Evolutionary conservation across 2,888 invertebrate species (phyloP).

Genomic region (Clanis bilineata): DNA sequence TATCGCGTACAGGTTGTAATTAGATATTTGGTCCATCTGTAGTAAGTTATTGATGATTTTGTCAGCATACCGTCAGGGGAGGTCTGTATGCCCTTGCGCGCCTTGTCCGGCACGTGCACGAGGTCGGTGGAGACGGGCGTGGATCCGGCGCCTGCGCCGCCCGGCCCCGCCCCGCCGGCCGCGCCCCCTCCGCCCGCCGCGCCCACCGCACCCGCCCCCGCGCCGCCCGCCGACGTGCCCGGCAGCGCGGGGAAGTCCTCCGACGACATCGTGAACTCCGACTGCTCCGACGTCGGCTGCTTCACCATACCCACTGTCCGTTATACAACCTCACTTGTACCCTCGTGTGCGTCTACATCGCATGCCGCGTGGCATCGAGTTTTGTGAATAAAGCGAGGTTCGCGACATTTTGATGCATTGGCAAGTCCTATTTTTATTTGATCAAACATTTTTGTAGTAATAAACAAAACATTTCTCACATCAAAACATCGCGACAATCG

Average conservation of each 20-base stretch:
- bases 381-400: neutral
- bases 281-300: conserved; percentile 95
- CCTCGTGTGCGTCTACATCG: neutral
- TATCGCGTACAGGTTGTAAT: no score
- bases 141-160: conserved; percentile 41
- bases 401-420: neutral
- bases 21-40: no score
- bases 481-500: no score
- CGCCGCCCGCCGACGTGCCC: conserved; percentile 89
- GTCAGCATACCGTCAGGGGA: conserved; percentile 90
- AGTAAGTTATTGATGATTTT: no score
- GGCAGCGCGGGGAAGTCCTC: conserved; percentile 99
- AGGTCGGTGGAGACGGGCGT: conserved; percentile 31
- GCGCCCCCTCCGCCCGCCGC: conserved; percentile 46
- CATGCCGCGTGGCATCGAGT: neutral
- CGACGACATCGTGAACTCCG: conserved; percentile 98
- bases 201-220: conserved; percentile 76
- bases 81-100: conserved; percentile 95
- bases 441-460: no score
- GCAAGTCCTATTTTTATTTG: no score
- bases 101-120: conserved; percentile 55
- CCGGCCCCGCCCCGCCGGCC: conserved; percentile 33
- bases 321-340: conserved; percentile 16
- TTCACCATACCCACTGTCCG: conserved; percentile 94
- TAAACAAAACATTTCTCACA: no score